Evolutionary conservation across 2,888 invertebrate species (phyloP).

Genomic region (Metacarcinus magister): DNA sequence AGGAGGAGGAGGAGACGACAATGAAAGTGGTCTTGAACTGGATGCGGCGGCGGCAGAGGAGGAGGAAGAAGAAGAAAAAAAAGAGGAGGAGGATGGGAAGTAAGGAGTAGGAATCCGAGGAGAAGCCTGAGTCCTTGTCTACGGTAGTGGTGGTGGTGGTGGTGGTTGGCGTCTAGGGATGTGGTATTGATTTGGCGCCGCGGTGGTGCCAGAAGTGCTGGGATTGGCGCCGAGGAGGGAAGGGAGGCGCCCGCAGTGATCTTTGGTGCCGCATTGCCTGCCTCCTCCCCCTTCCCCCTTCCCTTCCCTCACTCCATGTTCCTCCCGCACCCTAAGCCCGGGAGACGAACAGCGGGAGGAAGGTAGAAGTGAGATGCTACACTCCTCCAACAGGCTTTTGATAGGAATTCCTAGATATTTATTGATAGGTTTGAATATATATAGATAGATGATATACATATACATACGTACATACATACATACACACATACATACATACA

Average conservation of each 20-base stretch:
- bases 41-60: background rate
- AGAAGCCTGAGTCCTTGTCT: background rate
- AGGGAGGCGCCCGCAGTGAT: background rate
- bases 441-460: background rate
- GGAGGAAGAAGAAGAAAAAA: background rate
- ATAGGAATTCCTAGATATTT: background rate
- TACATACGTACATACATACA: background rate
- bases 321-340: too few species aligned
- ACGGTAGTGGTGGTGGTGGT: background rate
- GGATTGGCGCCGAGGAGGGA: background rate
- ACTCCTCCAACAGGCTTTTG: background rate
- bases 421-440: background rate
- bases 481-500: background rate
- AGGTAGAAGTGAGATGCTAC: background rate
- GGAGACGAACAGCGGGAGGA: background rate
- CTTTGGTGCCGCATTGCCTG: background rate
- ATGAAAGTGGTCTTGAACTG: background rate
- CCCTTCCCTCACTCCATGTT: background rate
- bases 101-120: background rate
- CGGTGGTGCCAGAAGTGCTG: conserved; percentile 60
- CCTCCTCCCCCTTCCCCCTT: background rate
- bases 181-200: conserved; percentile 78
- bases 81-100: background rate
- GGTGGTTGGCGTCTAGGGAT: conserved; percentile 67
- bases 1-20: background rate